Evolutionary conservation across 1,140 invertebrate genomes (phyloP).

Genomic region (Eupeodes corollae): DNA sequence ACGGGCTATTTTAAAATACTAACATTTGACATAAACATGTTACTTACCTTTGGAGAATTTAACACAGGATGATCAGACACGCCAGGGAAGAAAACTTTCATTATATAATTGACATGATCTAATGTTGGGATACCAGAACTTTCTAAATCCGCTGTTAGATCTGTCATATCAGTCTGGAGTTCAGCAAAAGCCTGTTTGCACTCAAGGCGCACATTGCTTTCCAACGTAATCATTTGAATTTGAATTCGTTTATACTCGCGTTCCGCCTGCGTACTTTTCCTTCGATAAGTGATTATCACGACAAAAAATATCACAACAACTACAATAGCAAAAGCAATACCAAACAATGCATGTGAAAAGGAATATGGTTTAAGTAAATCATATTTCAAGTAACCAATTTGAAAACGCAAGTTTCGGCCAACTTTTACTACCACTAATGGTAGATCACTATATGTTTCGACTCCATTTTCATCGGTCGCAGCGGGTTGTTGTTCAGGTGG

Average conservation of each 20-base stretch:
- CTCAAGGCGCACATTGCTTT: slow-evolving; percentile 93
- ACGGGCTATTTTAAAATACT: too few species aligned
- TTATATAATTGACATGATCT: slow-evolving; percentile 92
- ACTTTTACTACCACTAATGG: slow-evolving; percentile 84
- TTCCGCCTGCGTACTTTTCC: slow-evolving; percentile 90
- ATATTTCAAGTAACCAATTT: slow-evolving; percentile 80
- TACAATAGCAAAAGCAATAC: slow-evolving; percentile 70
- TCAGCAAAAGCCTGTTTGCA: slow-evolving; percentile 99
- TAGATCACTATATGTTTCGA: slow-evolving; percentile 58
- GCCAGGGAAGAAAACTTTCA: slow-evolving; percentile 97
- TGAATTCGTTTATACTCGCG: slow-evolving; percentile 94
- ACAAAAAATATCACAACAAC: slow-evolving; percentile 75
- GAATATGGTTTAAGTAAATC: slow-evolving; percentile 74
- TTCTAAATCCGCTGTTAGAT: slow-evolving; percentile 90
- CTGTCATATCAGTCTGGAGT: slow-evolving; percentile 97
- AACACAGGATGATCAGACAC: slow-evolving; percentile 85
- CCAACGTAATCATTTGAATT: slow-evolving; percentile 98
- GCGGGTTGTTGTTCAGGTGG: slow-evolving; percentile 77
- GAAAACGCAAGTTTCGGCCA: slow-evolving; percentile 72
- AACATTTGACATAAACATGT: too few species aligned
- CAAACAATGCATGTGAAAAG: slow-evolving; percentile 76
- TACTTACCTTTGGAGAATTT: slow-evolving; percentile 62
- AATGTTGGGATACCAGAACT: slow-evolving; percentile 91
- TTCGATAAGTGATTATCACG: slow-evolving; percentile 75
- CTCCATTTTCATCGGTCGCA: slow-evolving; percentile 74